Percentiles rank a stretch among this genome's conserved stretches.
Evolutionary conservation across 2,888 invertebrate genomes (phyloP).

Genomic region (Magallana nippona): DNA sequence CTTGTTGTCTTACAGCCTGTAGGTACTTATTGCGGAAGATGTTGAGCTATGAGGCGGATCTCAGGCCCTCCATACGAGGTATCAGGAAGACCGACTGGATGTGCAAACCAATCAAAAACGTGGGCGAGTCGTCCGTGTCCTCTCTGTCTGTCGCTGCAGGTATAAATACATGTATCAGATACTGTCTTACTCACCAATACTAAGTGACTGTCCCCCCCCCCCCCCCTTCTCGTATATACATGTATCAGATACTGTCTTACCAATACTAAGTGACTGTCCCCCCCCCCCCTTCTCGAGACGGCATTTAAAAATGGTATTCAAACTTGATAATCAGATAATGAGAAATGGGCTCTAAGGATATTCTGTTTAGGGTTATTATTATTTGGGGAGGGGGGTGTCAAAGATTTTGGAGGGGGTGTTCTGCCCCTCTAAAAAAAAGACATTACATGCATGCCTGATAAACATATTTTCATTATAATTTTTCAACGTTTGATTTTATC

Average conservation of each 20-base stretch:
- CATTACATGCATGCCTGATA: too few relatives aligned
- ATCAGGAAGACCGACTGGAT: constrained; percentile 52
- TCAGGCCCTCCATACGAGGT: constrained; percentile 41
- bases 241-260: too few relatives aligned
- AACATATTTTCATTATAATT: neutral
- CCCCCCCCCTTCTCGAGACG: neutral
- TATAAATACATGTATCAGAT: neutral
- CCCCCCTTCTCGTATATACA: neutral
- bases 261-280: too few relatives aligned
- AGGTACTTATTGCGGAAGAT: constrained; percentile 46
- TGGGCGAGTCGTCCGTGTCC: constrained; percentile 49
- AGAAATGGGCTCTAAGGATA: too few relatives aligned
- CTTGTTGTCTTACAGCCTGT: constrained; percentile 47
- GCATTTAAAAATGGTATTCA: neutral
- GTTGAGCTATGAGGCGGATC: constrained; percentile 38
- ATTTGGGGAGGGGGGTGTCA: too few relatives aligned
- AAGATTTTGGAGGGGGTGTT: too few relatives aligned
- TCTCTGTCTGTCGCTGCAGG: constrained; percentile 47
- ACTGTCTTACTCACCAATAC: too few relatives aligned
- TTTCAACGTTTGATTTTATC: neutral
- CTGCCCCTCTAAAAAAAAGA: too few relatives aligned
- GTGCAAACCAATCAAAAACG: constrained; percentile 48
- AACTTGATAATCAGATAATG: too few relatives aligned
- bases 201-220: too few relatives aligned
- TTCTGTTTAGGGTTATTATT: too few relatives aligned